These are phyloP conservation scores for Pseudorasbora parva DNA, from an alignment of 2,113 vertebrate species.

Conservation along the genomic window DNA sequence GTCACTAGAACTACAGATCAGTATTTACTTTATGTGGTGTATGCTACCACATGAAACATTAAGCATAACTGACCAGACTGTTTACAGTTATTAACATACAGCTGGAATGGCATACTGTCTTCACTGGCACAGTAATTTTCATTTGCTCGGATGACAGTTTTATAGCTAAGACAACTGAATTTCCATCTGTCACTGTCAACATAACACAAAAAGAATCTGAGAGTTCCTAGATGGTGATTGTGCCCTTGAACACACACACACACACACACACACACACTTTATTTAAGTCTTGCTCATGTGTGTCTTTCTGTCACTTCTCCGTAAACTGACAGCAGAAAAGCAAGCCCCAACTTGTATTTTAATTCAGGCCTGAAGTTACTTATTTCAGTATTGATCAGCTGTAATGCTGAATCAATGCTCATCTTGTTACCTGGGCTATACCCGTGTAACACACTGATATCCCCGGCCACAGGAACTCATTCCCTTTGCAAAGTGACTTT, in stretches of 20 bases:
- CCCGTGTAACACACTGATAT: slow-evolving; percentile 98
- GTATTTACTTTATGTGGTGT: neutral
- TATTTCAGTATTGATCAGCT: slow-evolving; percentile 99
- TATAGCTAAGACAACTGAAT: neutral
- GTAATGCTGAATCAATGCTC: slow-evolving; percentile 99
- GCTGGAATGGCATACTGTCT: neutral
- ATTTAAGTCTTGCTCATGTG: neutral
- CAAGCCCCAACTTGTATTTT: slow-evolving; percentile 90
- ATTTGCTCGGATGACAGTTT: slow-evolving; percentile 15
- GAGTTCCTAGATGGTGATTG: neutral
- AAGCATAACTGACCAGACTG: neutral
- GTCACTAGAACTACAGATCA: neutral
- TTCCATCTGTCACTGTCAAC: neutral
- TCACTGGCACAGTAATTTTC: neutral
- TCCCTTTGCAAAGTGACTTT: slow-evolving; percentile 96
- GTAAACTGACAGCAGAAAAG: slow-evolving; percentile 74
- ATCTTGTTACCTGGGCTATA: slow-evolving; percentile 97
- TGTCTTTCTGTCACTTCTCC: slow-evolving; percentile 33
- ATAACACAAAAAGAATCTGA: neutral
- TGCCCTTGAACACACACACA: neutral
- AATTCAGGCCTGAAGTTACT: slow-evolving; percentile 98
- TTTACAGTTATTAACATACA: neutral
- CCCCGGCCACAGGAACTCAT: slow-evolving; percentile 92
- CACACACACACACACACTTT: neutral
- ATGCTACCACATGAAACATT: slow-evolving; percentile 11